Percentiles rank a stretch among this genome's conserved stretches.
phyloP scores from a whole-genome alignment of 2,113 vertebrate species.

The Lepus americanus region DNA sequence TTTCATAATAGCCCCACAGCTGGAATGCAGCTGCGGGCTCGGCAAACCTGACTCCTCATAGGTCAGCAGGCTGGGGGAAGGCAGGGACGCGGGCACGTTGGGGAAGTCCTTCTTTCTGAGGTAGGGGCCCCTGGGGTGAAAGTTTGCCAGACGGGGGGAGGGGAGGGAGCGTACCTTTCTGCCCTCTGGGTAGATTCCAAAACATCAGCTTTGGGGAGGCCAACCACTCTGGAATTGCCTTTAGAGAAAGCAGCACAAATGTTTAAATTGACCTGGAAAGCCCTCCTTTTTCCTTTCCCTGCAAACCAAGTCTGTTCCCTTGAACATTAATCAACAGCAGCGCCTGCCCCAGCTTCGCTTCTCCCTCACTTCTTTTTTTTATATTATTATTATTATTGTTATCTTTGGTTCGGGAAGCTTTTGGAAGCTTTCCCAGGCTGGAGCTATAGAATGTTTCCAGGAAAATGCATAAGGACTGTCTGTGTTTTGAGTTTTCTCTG shows the following conservation, averaged over 20 bases:
- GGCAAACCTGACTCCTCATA: conserved; percentile 38
- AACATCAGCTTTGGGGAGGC: conserved; percentile 61
- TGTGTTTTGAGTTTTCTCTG: conserved; percentile 83
- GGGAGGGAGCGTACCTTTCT: conserved; percentile 52
- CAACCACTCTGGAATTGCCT: conserved; percentile 74
- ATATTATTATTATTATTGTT: conserved; percentile 79
- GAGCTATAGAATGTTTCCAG: conserved; percentile 86
- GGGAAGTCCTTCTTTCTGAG: conserved; percentile 72
- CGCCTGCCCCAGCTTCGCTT: conserved; percentile 76
- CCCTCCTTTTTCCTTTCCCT: conserved; percentile 67
- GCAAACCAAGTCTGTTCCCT: conserved; percentile 56
- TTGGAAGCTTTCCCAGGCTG: conserved; percentile 87
- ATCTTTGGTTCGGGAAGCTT: conserved; percentile 85
- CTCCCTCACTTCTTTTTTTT: conserved; percentile 22
- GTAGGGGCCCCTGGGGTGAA: conserved; percentile 67
- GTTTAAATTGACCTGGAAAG: conserved; percentile 78
- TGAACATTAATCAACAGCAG: conserved; percentile 75
- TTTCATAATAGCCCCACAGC: conserved; percentile 65
- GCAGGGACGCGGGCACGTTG: conserved; percentile 62
- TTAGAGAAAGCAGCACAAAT: conserved; percentile 73
- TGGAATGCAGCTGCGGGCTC: conserved; percentile 79
- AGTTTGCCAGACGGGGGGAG: conserved; percentile 75
- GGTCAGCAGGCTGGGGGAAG: conserved; percentile 69
- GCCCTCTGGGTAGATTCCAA: conserved; percentile 70
- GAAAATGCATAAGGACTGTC: conserved; percentile 86